Conservation (phyloP, 1,140 invertebrate genomes). For the Araneus ventricosus region DNA sequence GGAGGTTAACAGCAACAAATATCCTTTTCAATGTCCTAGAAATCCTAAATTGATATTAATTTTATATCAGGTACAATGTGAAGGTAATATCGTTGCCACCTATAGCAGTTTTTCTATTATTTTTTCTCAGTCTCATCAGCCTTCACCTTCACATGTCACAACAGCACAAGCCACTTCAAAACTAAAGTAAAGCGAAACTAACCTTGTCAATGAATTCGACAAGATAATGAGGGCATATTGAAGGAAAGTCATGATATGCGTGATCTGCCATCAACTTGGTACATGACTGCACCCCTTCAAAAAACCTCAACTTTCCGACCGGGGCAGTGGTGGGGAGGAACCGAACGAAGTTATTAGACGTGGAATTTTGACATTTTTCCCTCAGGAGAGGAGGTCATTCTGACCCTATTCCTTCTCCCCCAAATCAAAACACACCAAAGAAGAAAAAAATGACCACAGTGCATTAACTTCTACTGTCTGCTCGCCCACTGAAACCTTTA, state of each 20-base stretch:
- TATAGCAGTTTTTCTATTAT: background rate
- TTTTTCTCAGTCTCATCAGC: background rate
- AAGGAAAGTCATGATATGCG: background rate
- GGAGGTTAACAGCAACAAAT: too few relatives aligned
- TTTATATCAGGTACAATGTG: too few relatives aligned
- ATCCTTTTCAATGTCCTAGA: too few relatives aligned
- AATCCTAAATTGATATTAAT: too few relatives aligned
- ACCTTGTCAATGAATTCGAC: slow-evolving; percentile 38
- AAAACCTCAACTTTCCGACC: background rate
- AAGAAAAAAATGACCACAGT: background rate
- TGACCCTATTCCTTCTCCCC: slow-evolving; percentile 24
- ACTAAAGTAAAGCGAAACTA: background rate
- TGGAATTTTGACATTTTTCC: slow-evolving; percentile 10
- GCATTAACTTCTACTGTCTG: background rate
- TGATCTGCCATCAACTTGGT: background rate
- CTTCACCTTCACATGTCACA: background rate
- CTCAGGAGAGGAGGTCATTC: background rate
- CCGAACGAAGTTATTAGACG: background rate
- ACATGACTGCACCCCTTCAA: background rate
- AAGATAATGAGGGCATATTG: slow-evolving; percentile 8
- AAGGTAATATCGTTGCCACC: background rate
- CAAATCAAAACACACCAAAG: background rate
- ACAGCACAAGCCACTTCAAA: background rate
- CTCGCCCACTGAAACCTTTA: background rate
- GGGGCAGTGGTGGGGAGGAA: background rate